These are phyloP conservation scores for Amphipyra berbera DNA, from an alignment of 2,888 invertebrate species.

Conservation along the genomic window DNA sequence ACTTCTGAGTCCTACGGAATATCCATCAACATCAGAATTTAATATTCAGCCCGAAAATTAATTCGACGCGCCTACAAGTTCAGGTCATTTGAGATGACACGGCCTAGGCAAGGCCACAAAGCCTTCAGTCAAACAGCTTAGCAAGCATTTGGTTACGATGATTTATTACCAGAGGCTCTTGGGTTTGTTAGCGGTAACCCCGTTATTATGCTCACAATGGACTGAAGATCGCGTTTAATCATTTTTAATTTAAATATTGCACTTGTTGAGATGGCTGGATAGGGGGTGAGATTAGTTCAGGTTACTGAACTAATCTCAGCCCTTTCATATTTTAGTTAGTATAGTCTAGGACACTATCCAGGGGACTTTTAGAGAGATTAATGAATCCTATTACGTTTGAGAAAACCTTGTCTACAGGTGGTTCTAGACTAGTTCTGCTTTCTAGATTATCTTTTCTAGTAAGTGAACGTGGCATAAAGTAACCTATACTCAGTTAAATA, in stretches of 20 bases:
- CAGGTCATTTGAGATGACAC: slow-evolving; percentile 43
- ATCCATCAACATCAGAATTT: slow-evolving; percentile 18
- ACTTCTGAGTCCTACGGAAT: background rate
- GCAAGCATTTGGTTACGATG: slow-evolving; percentile 36
- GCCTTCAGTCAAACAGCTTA: slow-evolving; percentile 41
- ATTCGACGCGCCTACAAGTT: slow-evolving; percentile 24
- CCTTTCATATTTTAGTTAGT: too few relatives aligned
- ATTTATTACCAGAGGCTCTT: slow-evolving; percentile 41
- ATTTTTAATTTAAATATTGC: slow-evolving; percentile 10
- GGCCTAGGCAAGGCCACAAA: slow-evolving; percentile 34
- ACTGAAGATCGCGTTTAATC: slow-evolving; percentile 19
- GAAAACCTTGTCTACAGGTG: background rate
- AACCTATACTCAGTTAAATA: too few relatives aligned
- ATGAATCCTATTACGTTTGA: background rate
- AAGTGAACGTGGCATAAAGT: too few relatives aligned
- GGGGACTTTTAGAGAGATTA: background rate
- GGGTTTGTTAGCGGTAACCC: slow-evolving; percentile 27
- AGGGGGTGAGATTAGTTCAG: background rate
- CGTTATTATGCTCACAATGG: slow-evolving; percentile 33
- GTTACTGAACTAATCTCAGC: background rate
- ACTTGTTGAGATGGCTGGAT: background rate
- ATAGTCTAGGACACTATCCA: too few relatives aligned
- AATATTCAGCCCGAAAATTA: slow-evolving; percentile 34
- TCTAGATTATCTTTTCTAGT: too few relatives aligned
- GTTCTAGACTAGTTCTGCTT: background rate